A percentile compares a stretch with the other conserved stretches of the same genome.
These are phyloP conservation scores for Antennarius striatus DNA, from an alignment of 2,113 vertebrate genomes.

Conservation along the genomic window DNA sequence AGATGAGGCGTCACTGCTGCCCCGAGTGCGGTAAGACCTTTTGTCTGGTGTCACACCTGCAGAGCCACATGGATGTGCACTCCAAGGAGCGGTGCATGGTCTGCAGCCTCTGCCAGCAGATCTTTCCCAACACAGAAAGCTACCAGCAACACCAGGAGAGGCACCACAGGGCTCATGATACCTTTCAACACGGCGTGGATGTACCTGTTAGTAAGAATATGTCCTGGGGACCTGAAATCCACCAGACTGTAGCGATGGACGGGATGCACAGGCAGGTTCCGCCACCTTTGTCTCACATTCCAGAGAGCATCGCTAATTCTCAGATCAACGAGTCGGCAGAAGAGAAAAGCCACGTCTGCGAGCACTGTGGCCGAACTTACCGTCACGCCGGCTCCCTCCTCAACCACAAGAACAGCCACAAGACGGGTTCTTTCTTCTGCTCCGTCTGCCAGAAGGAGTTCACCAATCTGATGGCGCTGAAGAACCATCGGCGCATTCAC, in stretches of 20 bases:
- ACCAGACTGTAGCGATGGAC: constrained; percentile 59
- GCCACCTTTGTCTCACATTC: constrained; percentile 58
- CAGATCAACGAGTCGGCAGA: constrained; percentile 33
- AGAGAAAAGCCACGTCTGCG: constrained; percentile 79
- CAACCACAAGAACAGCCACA: constrained; percentile 85
- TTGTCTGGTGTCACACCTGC: constrained; percentile 78
- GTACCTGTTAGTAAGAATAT: constrained; percentile 7
- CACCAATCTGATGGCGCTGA: constrained; percentile 81
- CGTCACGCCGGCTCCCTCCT: constrained; percentile 81
- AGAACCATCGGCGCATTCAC: constrained; percentile 83
- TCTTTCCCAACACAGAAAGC: constrained; percentile 77
- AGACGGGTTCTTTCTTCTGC: constrained; percentile 79
- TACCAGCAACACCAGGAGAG: constrained; percentile 81
- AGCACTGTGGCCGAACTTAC: constrained; percentile 81
- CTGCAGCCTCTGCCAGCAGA: constrained; percentile 82
- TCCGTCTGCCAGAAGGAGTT: constrained; percentile 81
- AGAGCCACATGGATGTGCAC: constrained; percentile 81
- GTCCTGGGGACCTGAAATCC: constrained; percentile 69
- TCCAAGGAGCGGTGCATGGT: constrained; percentile 76
- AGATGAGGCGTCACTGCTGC: constrained; percentile 82
- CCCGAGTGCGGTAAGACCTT: constrained; percentile 84
- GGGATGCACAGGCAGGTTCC: constrained; percentile 55
- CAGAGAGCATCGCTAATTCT: constrained; percentile 28
- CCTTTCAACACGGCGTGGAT: constrained; percentile 29
- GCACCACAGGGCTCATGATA: constrained; percentile 64